Base-by-base conservation (phyloP, 2,113 vertebrate genomes). In the Festucalex cinctus region DNA sequence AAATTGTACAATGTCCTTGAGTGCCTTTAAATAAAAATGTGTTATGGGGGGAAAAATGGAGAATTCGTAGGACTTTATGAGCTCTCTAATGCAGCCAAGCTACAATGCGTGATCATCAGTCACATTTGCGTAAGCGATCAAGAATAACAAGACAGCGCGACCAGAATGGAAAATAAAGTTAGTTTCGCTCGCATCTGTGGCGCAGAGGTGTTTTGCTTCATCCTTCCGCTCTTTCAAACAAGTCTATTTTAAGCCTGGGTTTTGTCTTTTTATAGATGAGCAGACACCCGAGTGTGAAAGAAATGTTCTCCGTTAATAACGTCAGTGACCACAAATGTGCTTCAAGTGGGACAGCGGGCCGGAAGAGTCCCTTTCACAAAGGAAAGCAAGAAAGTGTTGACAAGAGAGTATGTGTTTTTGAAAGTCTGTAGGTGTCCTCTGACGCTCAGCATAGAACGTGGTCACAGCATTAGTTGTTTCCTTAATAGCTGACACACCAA, bases 201-300 rank as follows among this genome's bases (percentile, higher is more conserved):
- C 80, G 79, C 81, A 69, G 73, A 85, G 82, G 83, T 85, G 85
- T 88, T 85, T 32, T 86, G 85, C 80, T 75, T 89, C 83, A 81
- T 82, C 85, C 86, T 91, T 91, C 88, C 85, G 76, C 84, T 86
- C 82, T 85, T 84, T 86, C 74, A 89, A 88, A 88, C 85, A 88
- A 86, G 71, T 78, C 28, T 92, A 91, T 91, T 89, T 91, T 86
- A 79, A 86, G 91, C 63, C 51, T 68, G 39, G 70, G 77, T 66
- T 87, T 88, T 70, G 71, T 63, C 71, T 87, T 87, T 90, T 85
- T 85, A 88, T 89, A 90, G 84, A 70, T 1, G 62, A 86, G 74
- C 86, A 83, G 76, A 84, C 76, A 85, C 69, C 79, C 66, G 70
- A 81, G 87, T 79, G 87, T 87, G 85, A 91, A 83, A 86, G 84